Conservation (phyloP, 2,888 invertebrate species). For the Junonia oenone region DNA sequence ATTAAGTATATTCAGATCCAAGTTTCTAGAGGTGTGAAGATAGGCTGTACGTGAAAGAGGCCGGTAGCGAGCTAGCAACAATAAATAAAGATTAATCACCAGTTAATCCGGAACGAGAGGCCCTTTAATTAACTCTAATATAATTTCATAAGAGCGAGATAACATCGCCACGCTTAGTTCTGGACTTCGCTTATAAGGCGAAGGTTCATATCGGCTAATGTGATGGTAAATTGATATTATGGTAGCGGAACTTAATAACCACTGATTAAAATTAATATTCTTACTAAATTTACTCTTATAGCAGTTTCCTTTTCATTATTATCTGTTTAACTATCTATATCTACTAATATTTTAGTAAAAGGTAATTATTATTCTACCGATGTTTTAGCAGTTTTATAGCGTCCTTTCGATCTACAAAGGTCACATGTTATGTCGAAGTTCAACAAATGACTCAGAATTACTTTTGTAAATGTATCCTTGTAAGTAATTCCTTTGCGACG, state of each 20-base stretch:
- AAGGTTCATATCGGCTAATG: slow-evolving; percentile 2
- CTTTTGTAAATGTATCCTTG: not conserved
- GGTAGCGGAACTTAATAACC: not conserved
- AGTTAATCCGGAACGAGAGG: slow-evolving; percentile 16
- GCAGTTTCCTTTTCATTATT: not conserved
- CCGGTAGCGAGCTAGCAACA: slow-evolving; percentile 7
- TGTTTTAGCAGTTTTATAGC: too few relatives aligned
- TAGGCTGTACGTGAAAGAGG: not conserved
- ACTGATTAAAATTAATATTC: slow-evolving; percentile 14
- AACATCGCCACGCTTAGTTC: slow-evolving; percentile 1
- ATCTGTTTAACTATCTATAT: not conserved
- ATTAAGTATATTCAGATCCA: not conserved
- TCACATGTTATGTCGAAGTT: too few relatives aligned
- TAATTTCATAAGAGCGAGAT: slow-evolving; percentile 6
- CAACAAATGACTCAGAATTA: not conserved
- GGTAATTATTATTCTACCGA: too few relatives aligned
- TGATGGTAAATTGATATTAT: slow-evolving; percentile 8
- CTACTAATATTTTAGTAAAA: too few relatives aligned
- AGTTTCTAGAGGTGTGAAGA: not conserved
- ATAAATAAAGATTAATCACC: slow-evolving; percentile 30
- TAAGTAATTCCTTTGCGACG: not conserved
- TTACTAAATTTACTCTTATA: not conserved
- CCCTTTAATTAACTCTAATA: slow-evolving; percentile 4
- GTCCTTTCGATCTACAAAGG: too few relatives aligned
- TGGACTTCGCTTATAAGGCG: not conserved